Percentiles rank a stretch among this genome's conserved stretches.
Conservation (phyloP, 2,888 invertebrate genomes). For the Apamea epomidion region DNA sequence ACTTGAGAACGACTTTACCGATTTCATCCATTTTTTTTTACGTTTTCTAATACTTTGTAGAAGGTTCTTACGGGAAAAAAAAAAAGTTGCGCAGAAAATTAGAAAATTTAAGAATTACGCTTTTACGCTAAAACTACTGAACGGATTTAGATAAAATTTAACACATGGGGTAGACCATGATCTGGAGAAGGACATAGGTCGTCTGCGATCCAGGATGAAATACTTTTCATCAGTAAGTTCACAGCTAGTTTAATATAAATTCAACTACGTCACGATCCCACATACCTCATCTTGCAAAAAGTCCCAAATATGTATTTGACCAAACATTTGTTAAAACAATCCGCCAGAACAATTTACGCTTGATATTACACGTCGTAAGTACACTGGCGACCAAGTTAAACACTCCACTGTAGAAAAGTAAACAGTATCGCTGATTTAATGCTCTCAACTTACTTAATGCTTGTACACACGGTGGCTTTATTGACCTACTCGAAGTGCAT, state of each 20-base stretch:
- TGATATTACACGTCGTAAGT: conserved; percentile 11
- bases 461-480: conserved; percentile 42
- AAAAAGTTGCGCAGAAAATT: too few relatives aligned
- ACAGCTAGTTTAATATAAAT: conserved; percentile 15
- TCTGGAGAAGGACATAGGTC: too few relatives aligned
- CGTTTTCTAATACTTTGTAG: too few relatives aligned
- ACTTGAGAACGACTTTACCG: too few relatives aligned
- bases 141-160: too few relatives aligned
- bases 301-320: conserved; percentile 27
- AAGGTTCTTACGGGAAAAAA: too few relatives aligned
- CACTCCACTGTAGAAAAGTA: conserved; percentile 43
- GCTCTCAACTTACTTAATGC: conserved; percentile 39
- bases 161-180: too few relatives aligned
- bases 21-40: too few relatives aligned
- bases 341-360: conserved; percentile 22
- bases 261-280: conserved; percentile 5
- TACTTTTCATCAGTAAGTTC: too few relatives aligned
- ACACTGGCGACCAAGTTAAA: conserved; percentile 47
- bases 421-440: conserved; percentile 48
- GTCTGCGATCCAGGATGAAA: too few relatives aligned
- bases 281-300: neutral
- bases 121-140: too few relatives aligned
- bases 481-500: conserved; percentile 29
- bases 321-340: conserved; percentile 19
- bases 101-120: too few relatives aligned